Percentiles rank a stretch among this genome's conserved stretches.
Conservation (phyloP, 2,113 vertebrate species). For the Mustelus asterias region DNA sequence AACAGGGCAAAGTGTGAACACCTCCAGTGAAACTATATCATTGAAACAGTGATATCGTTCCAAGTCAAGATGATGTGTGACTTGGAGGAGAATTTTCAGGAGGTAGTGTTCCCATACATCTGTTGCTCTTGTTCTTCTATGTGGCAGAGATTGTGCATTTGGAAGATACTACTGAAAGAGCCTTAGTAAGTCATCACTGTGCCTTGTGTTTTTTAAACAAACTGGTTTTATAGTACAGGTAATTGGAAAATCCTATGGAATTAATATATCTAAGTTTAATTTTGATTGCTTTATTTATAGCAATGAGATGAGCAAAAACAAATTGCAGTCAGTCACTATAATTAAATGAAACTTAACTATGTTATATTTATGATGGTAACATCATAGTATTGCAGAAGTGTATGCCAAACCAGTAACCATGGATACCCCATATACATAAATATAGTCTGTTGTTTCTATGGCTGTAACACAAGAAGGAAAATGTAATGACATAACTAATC, state of each 20-base stretch:
- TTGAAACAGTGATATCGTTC: no score
- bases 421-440: not conserved
- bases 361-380: not conserved
- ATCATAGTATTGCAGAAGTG: not conserved
- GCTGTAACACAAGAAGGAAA: not conserved
- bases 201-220: no score
- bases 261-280: not conserved
- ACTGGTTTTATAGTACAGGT: not conserved
- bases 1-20: not conserved
- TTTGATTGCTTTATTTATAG: not conserved
- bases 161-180: no score
- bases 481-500: not conserved
- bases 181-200: no score
- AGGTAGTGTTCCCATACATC: no score
- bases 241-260: not conserved
- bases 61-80: no score
- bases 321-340: not conserved
- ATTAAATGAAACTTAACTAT: not conserved
- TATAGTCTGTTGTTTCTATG: not conserved
- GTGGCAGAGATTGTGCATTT: no score
- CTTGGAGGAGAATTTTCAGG: no score
- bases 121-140: no score
- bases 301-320: not conserved
- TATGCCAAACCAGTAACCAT: not conserved
- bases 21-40: no score